Base-by-base conservation (phyloP, 2,888 invertebrate species). In the Pheosia tremula region DNA sequence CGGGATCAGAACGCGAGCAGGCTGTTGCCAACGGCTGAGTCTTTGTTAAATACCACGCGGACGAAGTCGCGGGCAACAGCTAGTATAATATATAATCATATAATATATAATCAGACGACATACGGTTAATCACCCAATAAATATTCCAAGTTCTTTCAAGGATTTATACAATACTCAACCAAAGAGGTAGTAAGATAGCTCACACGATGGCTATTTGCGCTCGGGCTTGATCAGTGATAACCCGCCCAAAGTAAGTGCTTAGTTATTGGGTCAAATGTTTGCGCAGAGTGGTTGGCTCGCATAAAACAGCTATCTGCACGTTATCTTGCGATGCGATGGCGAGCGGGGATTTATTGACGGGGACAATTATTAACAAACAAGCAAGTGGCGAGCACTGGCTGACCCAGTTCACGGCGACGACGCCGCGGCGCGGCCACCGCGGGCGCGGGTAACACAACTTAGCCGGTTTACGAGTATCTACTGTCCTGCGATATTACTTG, bases 221-320 rank as follows among this genome's bases (percentile, higher is more conserved):
- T 9, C 45, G 10, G 4, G 45, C 11, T 45, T 45, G 45, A 45
- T 10, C 4, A 10, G 9, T 10, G 8, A 45, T 45, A 45, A 45
- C 10, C 3, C 9, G 9, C 45, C 45, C 8, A 45, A 11, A 4
- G 8, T 4, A 9, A 45, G 45, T 10, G 45, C 10, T 50, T n/a
- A 47, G 49, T 50, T n/a, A 50, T 13, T 13, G 49, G 13, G 13
- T 50, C 49, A 50, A 50, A 50, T 50, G 13, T 50, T 50, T 50
- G 49, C 49, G n/a, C 13, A 13, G 13, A 50, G 49, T 50, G 8
- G 13, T 13, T 13, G n/a, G 13, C 13, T 50, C 49, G 49, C 49
- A 50, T 50, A 50, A 50, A n/a, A 24, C 13, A 13, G 13, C 13
- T 13, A 13, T 50, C 13, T 50, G 13, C 49, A 6, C 49, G 49